These are phyloP conservation scores for Hyaena hyaena DNA, from an alignment of 2,113 vertebrate species.

Conservation along the genomic window DNA sequence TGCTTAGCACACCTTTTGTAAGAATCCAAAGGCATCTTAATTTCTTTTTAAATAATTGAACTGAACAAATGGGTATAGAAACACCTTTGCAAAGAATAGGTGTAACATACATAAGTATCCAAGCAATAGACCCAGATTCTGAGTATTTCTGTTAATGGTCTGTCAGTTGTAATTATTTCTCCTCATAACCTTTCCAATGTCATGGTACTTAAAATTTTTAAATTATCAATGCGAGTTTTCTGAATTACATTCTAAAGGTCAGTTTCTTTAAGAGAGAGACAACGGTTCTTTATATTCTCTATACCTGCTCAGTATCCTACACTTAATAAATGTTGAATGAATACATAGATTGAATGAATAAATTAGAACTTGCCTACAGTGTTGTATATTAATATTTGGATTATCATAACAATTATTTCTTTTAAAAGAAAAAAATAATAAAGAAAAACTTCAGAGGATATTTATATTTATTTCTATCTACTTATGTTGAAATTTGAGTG, in stretches of 20 bases:
- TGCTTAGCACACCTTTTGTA: neutral
- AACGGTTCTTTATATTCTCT: neutral
- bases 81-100: neutral
- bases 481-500: neutral
- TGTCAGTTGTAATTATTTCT: neutral
- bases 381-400: neutral
- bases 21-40: neutral
- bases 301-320: neutral
- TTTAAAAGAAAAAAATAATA: neutral
- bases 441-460: neutral
- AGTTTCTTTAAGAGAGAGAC: neutral
- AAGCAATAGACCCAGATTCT: neutral
- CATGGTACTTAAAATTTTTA: neutral
- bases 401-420: neutral
- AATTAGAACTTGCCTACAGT: neutral
- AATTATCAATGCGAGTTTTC: neutral
- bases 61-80: neutral
- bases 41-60: constrained; percentile 57
- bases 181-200: neutral
- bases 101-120: neutral
- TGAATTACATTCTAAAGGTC: neutral
- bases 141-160: neutral
- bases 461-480: neutral
- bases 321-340: neutral
- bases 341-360: neutral